Conservation (phyloP, 2,797 vertebrate genomes). For the Vipera ursinii region DNA sequence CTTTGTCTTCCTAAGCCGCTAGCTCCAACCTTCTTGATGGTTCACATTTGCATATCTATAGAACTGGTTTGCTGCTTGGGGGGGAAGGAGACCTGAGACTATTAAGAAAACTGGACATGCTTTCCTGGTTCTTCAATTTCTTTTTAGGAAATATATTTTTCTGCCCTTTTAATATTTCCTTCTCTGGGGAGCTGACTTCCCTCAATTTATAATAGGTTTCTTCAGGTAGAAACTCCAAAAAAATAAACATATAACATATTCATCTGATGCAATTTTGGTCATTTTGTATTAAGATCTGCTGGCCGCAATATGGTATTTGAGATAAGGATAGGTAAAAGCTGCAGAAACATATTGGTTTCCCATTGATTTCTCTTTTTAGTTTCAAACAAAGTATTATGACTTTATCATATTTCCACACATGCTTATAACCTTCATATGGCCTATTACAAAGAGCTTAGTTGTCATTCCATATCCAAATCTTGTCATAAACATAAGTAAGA, state of each 20-base stretch:
- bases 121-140: too few species aligned
- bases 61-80: too few species aligned
- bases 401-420: background rate
- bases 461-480: background rate
- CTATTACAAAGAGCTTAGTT: conserved; percentile 13
- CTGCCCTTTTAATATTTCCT: too few species aligned
- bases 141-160: too few species aligned
- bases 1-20: too few species aligned
- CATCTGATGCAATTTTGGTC: conserved; percentile 18
- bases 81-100: too few species aligned
- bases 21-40: too few species aligned
- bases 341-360: background rate
- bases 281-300: conserved; percentile 17
- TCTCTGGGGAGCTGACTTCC: too few species aligned
- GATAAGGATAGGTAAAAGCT: background rate
- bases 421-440: background rate
- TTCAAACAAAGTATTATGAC: background rate
- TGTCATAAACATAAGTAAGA: background rate
- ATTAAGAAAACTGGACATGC: too few species aligned
- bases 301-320: background rate
- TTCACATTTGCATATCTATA: too few species aligned
- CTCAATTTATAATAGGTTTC: background rate
- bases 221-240: background rate
- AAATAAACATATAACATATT: background rate
- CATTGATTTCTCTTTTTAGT: background rate